phyloP scores from a whole-genome alignment of 2,113 vertebrate species.

The Gadus macrocephalus region DNA sequence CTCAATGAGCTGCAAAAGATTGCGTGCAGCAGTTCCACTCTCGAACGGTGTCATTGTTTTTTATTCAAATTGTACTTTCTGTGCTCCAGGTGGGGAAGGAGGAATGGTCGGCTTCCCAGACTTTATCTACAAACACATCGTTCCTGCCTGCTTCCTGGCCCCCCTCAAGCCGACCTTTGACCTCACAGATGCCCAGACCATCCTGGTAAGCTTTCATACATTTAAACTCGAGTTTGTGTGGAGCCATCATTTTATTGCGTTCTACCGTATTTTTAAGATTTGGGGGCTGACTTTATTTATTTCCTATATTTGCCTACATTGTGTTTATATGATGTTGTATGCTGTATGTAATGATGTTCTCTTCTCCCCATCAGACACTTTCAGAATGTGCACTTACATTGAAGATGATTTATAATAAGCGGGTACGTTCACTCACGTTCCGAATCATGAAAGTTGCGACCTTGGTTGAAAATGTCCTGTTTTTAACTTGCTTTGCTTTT shows the following conservation, averaged over 20 bases:
- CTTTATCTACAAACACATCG: constrained; percentile 97
- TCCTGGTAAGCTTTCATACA: constrained; percentile 77
- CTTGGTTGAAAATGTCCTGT: not conserved
- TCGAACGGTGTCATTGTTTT: no score
- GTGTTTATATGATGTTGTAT: constrained; percentile 6
- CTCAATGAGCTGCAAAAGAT: no score
- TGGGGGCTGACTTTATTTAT: not conserved
- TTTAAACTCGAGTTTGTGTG: not conserved
- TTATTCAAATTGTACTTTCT: no score
- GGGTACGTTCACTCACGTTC: constrained; percentile 72
- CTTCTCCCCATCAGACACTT: constrained; percentile 78
- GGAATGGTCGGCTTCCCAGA: constrained; percentile 94
- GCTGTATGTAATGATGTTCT: not conserved
- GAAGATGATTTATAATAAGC: constrained; percentile 95
- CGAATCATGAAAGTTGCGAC: not conserved
- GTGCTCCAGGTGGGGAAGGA: constrained; percentile 86
- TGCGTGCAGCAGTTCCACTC: no score
- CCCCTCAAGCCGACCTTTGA: constrained; percentile 96
- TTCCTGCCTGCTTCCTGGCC: constrained; percentile 94
- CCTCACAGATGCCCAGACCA: constrained; percentile 93
- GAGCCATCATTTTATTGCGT: no score
- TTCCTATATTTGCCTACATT: not conserved
- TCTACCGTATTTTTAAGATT: no score
- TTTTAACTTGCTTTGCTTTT: not conserved
- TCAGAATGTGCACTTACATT: constrained; percentile 91